phyloP scores from a whole-genome alignment of 2,113 vertebrate species.

The Nettapus auritus region DNA sequence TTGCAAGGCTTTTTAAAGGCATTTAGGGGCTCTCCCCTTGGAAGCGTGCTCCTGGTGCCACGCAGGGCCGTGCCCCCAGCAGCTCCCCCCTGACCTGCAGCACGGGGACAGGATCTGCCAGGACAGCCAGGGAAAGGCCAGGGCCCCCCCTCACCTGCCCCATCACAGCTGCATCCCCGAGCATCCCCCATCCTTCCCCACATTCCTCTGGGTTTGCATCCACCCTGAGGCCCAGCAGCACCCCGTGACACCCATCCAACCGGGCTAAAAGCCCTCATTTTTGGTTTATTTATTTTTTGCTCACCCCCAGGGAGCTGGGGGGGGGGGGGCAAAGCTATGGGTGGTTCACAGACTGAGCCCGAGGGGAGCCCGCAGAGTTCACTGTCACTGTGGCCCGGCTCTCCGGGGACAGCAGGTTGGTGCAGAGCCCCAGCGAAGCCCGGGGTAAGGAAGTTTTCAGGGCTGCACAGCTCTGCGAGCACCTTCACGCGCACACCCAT shows the following conservation, averaged over 20 bases:
- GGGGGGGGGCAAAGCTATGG: background rate
- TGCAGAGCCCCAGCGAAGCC: background rate
- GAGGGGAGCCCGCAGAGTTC: background rate
- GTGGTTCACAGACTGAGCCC: background rate
- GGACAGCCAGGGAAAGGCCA: background rate
- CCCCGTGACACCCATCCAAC: background rate
- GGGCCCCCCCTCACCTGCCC: background rate
- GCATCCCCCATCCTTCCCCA: background rate
- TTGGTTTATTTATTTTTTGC: background rate
- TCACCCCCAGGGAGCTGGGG: background rate
- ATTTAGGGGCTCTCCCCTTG: slow-evolving; percentile 31
- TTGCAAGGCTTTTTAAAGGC: slow-evolving; percentile 60
- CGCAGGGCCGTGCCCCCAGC: background rate
- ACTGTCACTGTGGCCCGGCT: background rate
- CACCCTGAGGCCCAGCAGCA: background rate
- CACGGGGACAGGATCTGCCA: background rate
- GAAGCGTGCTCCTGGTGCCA: background rate
- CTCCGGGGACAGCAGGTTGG: background rate
- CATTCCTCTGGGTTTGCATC: background rate
- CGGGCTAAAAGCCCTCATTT: background rate
- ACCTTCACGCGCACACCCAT: slow-evolving; percentile 11
- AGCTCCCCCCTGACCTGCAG: background rate
- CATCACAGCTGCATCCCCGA: background rate
- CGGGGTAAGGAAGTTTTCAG: background rate
- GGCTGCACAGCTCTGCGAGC: slow-evolving; percentile 13